Base-by-base conservation (phyloP, 2,888 invertebrate genomes). In the Volucella inflata region DNA sequence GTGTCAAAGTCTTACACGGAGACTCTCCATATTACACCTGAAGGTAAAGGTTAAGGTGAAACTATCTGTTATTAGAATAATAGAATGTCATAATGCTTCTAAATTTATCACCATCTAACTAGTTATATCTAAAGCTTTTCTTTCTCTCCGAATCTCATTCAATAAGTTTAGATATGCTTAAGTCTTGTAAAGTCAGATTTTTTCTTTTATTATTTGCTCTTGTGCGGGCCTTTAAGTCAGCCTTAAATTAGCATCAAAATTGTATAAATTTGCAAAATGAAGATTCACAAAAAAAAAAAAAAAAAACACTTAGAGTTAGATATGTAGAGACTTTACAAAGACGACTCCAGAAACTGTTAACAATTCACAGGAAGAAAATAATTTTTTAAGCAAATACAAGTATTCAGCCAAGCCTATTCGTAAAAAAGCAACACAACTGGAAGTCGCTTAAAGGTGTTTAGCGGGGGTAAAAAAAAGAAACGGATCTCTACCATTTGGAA, bases 21-120 rank as follows among this genome's bases (percentile, higher is more conserved):
- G 4, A 30, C 6, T 30, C 6, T 6, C 12, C 12, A 44, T 44
- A 2, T 44, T 57, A 48, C 70, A 70, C 75, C 71, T 81, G 75
- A 81, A 81, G 68, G 75, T 70, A 76, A 81, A 81, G 75, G 81
- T 75, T 75, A 81, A 81, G 81, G 76, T 81, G 59, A 76, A 64
- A 62, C n/a, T 17, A 68, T 53, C 11, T 53, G 6, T 53, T 44
- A 21, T n/a, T 12, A 53, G 68, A 17, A 38, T 62, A n/a, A 48
- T 62, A 42, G 4, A 30, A 30, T 30, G 30, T 21, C 6, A 30
- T 6, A 4, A 21, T 21, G 51, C 21, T 46, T 68, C 79, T 60
- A 62, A 67, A 68, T 51, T 53, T 80, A 74, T 38, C 67, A 46
- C 17, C 38, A 74, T 11, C 51, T 14, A 21, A 30, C 30, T 30